A percentile compares a stretch with the other conserved stretches of the same genome.
Evolutionary conservation across 2,797 vertebrate species (phyloP).

Genomic region (Neomorphus geoffroyi): DNA sequence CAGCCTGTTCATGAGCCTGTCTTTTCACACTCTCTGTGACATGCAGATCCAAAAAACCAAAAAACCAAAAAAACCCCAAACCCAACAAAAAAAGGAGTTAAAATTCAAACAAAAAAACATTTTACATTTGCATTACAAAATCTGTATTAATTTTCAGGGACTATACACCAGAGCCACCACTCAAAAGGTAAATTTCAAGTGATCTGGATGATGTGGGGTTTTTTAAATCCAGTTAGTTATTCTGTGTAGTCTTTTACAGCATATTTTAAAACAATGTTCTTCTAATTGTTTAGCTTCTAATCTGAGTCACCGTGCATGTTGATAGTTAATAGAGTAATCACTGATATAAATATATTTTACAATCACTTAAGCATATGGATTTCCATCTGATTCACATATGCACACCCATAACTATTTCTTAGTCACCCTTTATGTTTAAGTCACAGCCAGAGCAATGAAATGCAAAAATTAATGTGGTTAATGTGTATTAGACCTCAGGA

Average conservation of each 20-base stretch:
- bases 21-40: background rate
- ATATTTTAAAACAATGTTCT: background rate
- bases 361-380: background rate
- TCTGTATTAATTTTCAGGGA: background rate
- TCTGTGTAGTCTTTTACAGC: background rate
- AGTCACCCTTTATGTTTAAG: background rate
- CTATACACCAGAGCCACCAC: background rate
- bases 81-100: background rate
- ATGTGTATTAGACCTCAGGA: background rate
- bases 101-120: background rate
- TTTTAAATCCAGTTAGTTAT: background rate
- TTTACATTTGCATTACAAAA: background rate
- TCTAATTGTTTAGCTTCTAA: background rate
- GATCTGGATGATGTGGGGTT: background rate
- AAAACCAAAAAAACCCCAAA: too few species aligned
- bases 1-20: background rate
- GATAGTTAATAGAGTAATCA: background rate
- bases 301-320: background rate
- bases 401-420: background rate
- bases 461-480: background rate
- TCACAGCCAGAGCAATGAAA: background rate
- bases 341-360: background rate
- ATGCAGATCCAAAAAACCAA: fast-evolving
- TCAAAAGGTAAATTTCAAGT: background rate
- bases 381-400: background rate